These are phyloP conservation scores for Labeo calbasu DNA, from an alignment of 2,797 vertebrate genomes.

Conservation along the genomic window DNA sequence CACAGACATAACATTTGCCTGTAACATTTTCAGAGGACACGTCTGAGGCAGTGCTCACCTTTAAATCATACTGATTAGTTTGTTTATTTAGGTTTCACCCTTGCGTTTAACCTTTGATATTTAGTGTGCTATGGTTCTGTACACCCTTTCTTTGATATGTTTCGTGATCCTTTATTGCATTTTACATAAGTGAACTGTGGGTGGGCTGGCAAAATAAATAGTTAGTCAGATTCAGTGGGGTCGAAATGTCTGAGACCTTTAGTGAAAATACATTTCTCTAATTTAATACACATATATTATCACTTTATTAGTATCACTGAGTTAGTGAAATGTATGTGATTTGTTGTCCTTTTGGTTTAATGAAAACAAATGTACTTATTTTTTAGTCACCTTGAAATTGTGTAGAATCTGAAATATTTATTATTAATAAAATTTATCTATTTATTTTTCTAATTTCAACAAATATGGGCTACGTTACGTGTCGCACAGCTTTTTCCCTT, in stretches of 20 bases:
- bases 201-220: background rate
- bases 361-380: background rate
- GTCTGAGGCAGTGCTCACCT: background rate
- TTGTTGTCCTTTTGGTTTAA: background rate
- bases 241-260: background rate
- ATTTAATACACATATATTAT: background rate
- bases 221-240: background rate
- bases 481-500: no score
- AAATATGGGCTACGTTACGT: no score
- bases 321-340: background rate
- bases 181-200: background rate
- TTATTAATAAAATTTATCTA: background rate
- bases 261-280: background rate
- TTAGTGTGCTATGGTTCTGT: background rate
- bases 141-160: background rate
- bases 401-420: background rate
- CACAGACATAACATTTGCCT: background rate
- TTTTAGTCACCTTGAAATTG: background rate
- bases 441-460: no score
- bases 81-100: constrained; percentile 12
- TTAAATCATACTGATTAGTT: constrained; percentile 19
- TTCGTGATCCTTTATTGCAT: background rate
- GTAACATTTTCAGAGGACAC: constrained; percentile 21
- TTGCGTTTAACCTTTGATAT: background rate
- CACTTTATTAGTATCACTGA: background rate